phyloP scores from a whole-genome alignment of 2,888 invertebrate species.

The Nemoura dubitans region DNA sequence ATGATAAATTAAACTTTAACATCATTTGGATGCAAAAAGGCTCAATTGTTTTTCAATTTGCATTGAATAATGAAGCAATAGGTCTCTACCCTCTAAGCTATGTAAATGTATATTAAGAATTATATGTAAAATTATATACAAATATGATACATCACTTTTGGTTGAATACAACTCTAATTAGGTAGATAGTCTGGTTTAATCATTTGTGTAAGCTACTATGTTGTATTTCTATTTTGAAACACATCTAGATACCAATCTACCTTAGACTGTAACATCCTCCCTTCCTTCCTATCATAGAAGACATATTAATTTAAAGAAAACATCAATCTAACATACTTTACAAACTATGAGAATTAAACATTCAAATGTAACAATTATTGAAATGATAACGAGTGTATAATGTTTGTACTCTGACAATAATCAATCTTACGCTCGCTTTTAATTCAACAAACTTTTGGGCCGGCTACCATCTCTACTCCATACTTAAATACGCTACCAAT shows the following conservation, averaged over 20 bases:
- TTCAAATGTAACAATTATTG: constrained; percentile 12
- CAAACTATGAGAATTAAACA: background rate
- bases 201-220: background rate
- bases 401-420: background rate
- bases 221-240: background rate
- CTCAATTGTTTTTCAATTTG: background rate
- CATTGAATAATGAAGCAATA: background rate
- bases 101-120: background rate
- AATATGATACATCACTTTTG: background rate
- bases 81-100: background rate
- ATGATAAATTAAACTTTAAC: background rate
- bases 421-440: background rate
- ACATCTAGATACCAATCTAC: too few relatives aligned
- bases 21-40: background rate
- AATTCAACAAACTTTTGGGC: background rate
- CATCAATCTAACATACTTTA: background rate
- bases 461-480: background rate
- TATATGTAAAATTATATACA: constrained; percentile 7
- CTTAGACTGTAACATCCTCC: background rate
- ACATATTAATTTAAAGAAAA: background rate
- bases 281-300: background rate
- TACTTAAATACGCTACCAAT: background rate
- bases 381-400: background rate
- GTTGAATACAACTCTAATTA: background rate
- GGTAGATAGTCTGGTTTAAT: background rate